These are phyloP conservation scores for Lamellibrachia satsuma DNA, from an alignment of 2,888 invertebrate genomes.

Conservation along the genomic window DNA sequence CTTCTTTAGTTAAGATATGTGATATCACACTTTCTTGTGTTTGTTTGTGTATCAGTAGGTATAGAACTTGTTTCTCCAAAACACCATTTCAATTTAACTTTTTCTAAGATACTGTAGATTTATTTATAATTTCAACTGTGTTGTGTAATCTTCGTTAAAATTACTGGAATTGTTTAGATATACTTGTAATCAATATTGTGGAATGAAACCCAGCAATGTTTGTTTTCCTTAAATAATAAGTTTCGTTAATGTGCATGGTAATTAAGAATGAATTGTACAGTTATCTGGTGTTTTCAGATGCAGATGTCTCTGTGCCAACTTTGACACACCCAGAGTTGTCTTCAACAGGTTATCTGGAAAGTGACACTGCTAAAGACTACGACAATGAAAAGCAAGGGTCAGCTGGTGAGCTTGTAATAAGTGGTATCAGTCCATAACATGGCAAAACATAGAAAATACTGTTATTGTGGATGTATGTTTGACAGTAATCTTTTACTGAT, in stretches of 20 bases:
- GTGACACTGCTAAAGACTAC: neutral
- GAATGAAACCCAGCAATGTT: neutral
- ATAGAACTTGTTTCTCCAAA: neutral
- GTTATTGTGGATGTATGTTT: neutral
- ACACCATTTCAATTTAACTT: neutral
- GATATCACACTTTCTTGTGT: neutral
- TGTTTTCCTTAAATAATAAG: neutral
- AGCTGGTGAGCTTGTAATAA: neutral
- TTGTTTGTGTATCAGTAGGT: neutral
- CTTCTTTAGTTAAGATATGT: neutral
- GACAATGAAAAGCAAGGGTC: neutral
- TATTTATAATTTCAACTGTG: no score
- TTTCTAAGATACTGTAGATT: neutral
- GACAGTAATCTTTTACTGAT: neutral
- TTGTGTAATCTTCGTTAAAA: neutral
- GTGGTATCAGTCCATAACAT: neutral
- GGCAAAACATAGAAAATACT: neutral
- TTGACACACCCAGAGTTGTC: neutral
- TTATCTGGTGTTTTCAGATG: neutral
- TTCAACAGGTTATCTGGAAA: neutral
- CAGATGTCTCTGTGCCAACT: neutral
- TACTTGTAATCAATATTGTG: neutral
- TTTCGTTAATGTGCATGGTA: neutral
- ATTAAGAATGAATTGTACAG: neutral
- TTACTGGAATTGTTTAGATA: neutral